phyloP scores from a whole-genome alignment of 2,888 invertebrate genomes.

The Pinctada fucata region DNA sequence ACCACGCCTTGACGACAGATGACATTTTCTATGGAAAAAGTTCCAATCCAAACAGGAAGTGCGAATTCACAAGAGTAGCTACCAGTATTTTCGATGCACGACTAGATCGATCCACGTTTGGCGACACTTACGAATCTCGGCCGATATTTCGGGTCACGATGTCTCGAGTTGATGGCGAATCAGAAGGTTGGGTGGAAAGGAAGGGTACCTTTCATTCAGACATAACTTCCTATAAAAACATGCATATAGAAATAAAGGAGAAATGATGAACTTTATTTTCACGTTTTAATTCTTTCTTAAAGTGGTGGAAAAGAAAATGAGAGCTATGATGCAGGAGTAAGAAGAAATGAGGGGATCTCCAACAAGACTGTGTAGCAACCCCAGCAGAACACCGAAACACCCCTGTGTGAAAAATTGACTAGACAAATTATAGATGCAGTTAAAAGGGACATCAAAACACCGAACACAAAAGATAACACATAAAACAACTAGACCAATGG shows the following conservation, averaged over 20 bases:
- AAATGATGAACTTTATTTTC: background rate
- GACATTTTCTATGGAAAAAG: slow-evolving; percentile 55
- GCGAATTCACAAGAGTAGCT: slow-evolving; percentile 58
- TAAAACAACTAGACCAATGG: no score
- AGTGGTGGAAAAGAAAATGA: no score
- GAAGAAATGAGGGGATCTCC: no score
- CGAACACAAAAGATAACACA: no score
- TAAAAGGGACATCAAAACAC: no score
- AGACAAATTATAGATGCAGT: no score
- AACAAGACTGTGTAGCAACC: no score
- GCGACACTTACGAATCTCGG: slow-evolving; percentile 48
- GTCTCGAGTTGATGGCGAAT: slow-evolving; percentile 42
- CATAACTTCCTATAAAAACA: slow-evolving; percentile 54
- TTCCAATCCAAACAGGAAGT: slow-evolving; percentile 34
- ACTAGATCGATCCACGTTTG: slow-evolving; percentile 45
- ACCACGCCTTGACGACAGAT: slow-evolving; percentile 48
- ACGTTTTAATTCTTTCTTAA: no score
- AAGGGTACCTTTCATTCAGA: slow-evolving; percentile 53
- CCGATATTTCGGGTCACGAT: slow-evolving; percentile 56
- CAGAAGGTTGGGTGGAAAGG: slow-evolving; percentile 54
- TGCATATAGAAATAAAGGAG: slow-evolving; percentile 44
- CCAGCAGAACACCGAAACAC: no score
- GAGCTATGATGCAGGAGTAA: no score
- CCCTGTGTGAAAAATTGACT: no score
- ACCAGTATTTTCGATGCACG: slow-evolving; percentile 57